phyloP scores from a whole-genome alignment of 2,888 invertebrate species.

The Drosophila merina region DNA sequence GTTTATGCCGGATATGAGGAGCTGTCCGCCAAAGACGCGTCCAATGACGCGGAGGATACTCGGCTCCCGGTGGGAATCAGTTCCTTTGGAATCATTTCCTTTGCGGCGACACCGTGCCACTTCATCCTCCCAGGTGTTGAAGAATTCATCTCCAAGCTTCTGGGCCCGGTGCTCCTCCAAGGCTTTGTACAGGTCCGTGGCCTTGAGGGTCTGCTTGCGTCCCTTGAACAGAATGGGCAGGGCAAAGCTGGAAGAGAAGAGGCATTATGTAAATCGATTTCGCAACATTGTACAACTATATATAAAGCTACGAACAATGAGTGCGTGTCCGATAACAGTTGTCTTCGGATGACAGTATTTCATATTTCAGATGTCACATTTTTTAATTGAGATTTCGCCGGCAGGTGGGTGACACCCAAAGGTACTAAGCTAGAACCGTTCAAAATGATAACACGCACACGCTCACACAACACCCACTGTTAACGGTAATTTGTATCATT shows the following conservation, averaged over 20 bases:
- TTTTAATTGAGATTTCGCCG: slow-evolving; percentile 6
- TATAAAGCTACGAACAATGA: slow-evolving; percentile 63
- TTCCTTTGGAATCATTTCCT: slow-evolving; percentile 38
- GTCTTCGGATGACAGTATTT: slow-evolving; percentile 25
- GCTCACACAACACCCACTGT: slow-evolving; percentile 2
- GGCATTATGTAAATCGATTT: slow-evolving; percentile 28
- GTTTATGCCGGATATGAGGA: slow-evolving; percentile 86
- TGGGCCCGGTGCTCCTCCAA: slow-evolving; percentile 88
- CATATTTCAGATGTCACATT: slow-evolving; percentile 13
- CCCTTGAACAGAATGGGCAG: slow-evolving; percentile 91
- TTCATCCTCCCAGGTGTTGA: slow-evolving; percentile 86
- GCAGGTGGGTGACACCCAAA: slow-evolving; percentile 22
- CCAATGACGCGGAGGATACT: slow-evolving; percentile 82
- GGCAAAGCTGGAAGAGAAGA: slow-evolving; percentile 87
- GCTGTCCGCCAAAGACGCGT: slow-evolving; percentile 86
- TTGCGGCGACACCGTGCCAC: slow-evolving; percentile 77
- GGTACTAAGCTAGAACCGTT: slow-evolving; percentile 4
- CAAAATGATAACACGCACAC: slow-evolving; percentile 9
- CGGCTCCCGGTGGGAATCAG: slow-evolving; percentile 81
- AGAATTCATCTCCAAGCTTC: slow-evolving; percentile 86
- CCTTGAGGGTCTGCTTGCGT: slow-evolving; percentile 88
- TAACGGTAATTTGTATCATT: slow-evolving; percentile 1
- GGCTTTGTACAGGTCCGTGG: slow-evolving; percentile 90
- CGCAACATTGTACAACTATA: slow-evolving; percentile 6
- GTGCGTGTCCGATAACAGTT: slow-evolving; percentile 27